Conservation (phyloP, 2,797 vertebrate species). For the Loris lydekkerianus region DNA sequence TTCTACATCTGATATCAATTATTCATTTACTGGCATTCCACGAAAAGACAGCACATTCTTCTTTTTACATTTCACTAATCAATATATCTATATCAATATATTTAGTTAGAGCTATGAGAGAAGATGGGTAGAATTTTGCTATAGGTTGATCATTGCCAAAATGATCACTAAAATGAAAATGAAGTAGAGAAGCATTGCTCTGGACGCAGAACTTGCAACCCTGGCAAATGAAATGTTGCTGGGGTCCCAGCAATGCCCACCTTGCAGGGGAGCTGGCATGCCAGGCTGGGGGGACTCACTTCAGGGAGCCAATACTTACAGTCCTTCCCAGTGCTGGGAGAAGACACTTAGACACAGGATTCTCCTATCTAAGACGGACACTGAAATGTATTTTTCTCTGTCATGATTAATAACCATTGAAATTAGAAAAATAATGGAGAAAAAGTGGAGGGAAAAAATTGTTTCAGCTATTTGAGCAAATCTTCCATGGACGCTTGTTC, state of each 20-base stretch:
- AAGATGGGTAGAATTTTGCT: neutral
- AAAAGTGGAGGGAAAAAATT: neutral
- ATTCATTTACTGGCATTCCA: conserved; percentile 38
- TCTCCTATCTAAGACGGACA: conserved; percentile 4
- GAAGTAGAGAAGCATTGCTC: neutral
- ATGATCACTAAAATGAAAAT: neutral
- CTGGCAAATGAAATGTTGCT: conserved; percentile 18
- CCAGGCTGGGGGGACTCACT: conserved; percentile 30
- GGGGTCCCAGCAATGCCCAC: neutral
- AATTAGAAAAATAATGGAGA: conserved; percentile 58
- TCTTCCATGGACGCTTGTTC: neutral
- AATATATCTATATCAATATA: conserved; percentile 5
- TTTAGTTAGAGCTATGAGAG: conserved; percentile 29
- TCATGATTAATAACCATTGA: conserved; percentile 60
- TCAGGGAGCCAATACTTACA: conserved; percentile 53
- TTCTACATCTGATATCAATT: conserved; percentile 45
- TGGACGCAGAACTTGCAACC: neutral
- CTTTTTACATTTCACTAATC: conserved; percentile 48
- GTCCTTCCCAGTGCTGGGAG: neutral
- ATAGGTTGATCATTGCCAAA: conserved; percentile 41
- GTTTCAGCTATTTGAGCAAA: conserved; percentile 45
- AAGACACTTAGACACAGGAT: neutral
- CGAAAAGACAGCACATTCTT: conserved; percentile 51
- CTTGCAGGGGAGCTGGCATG: neutral
- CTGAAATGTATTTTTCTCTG: neutral